Conservation (phyloP, 1,140 invertebrate species). For the Colletes gigas region DNA sequence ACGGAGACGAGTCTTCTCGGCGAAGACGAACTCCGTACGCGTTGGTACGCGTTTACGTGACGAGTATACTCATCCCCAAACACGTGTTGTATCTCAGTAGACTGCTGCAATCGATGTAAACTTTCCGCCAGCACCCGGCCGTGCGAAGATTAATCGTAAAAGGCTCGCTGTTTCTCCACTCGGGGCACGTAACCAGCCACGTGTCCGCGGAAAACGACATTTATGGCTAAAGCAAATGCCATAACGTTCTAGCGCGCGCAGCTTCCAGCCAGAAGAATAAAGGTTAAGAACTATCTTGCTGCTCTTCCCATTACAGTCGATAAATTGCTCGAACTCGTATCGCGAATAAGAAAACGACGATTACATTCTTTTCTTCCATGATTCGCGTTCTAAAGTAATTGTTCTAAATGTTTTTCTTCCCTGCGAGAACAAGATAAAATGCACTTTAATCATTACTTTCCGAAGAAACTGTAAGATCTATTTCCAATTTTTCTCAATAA, state of each 20-base stretch:
- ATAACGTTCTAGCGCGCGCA: background rate
- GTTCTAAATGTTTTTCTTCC: too few relatives aligned
- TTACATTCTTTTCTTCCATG: too few relatives aligned
- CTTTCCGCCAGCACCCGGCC: background rate
- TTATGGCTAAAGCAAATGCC: background rate
- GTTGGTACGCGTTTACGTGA: slow-evolving; percentile 27
- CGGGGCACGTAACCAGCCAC: slow-evolving; percentile 24
- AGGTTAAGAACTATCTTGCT: too few relatives aligned
- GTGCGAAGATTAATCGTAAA: slow-evolving; percentile 49
- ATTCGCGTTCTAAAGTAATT: too few relatives aligned
- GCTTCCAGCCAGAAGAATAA: too few relatives aligned
- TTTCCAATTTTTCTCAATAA: too few relatives aligned
- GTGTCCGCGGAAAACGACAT: slow-evolving; percentile 39
- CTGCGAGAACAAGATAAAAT: too few relatives aligned
- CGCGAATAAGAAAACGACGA: too few relatives aligned
- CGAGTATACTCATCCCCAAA: background rate
- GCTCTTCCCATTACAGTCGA: too few relatives aligned
- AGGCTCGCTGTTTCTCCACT: slow-evolving; percentile 8
- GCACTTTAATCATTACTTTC: too few relatives aligned
- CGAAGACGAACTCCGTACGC: background rate
- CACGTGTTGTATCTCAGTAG: background rate
- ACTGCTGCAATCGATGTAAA: slow-evolving; percentile 20
- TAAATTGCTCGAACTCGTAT: too few relatives aligned
- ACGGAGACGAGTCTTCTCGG: background rate
- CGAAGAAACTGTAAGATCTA: too few relatives aligned